Conservation (phyloP, 2,888 invertebrate genomes). For the Brachypterus glaber region DNA sequence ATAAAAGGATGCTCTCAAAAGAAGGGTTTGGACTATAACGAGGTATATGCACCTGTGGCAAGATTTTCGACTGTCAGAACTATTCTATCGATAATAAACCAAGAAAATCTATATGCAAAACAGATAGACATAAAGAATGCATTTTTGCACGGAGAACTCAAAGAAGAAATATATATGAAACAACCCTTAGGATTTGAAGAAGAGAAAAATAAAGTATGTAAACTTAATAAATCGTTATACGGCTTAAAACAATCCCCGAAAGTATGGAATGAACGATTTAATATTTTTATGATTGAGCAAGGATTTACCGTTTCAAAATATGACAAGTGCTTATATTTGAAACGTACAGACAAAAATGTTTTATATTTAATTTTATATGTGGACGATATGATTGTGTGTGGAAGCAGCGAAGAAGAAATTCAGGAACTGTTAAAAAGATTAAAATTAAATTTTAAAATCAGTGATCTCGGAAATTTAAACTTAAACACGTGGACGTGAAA, state of each 20-base stretch:
- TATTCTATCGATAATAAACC: constrained; percentile 7
- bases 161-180: constrained; percentile 14
- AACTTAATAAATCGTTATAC: constrained; percentile 13
- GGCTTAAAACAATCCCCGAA: constrained; percentile 15
- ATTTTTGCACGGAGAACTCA: constrained; percentile 13
- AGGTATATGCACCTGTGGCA: constrained; percentile 11
- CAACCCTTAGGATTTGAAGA: constrained; percentile 12
- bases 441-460: too few species aligned
- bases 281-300: constrained; percentile 13
- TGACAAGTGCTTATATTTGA: constrained; percentile 16
- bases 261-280: constrained; percentile 14
- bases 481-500: too few species aligned
- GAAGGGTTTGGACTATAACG: constrained; percentile 5
- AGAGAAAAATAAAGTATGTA: constrained; percentile 10
- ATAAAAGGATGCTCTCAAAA: constrained; percentile 23
- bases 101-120: constrained; percentile 7
- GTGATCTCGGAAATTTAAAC: too few species aligned
- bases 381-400: constrained; percentile 15
- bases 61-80: constrained; percentile 11
- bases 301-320: constrained; percentile 13
- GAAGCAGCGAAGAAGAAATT: constrained; percentile 3
- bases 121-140: constrained; percentile 14
- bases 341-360: constrained; percentile 1
- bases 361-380: constrained; percentile 17
- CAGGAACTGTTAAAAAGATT: too few species aligned